Evolutionary conservation across 53 echinoderm and acorn worm species (phyloP).

Genomic region (Pentamera pediparva): DNA sequence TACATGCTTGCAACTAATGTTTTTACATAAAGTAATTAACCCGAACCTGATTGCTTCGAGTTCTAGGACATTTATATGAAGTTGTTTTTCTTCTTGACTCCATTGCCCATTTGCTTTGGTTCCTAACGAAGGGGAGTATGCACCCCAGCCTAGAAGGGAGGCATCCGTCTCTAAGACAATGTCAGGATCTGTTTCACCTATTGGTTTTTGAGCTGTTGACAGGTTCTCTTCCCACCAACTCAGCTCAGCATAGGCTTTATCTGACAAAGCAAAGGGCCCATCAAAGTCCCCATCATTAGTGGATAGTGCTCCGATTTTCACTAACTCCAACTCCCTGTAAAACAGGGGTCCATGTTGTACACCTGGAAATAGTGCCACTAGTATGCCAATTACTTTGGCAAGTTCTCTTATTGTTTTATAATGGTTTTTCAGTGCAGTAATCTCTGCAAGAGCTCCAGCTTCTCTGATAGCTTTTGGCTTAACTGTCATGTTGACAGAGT

Average conservation of each 20-base stretch:
- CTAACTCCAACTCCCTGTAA: constrained; percentile 4
- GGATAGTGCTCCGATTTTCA: neutral
- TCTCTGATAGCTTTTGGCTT: neutral
- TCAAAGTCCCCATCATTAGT: constrained; percentile 3
- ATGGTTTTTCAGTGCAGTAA: neutral
- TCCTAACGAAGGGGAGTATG: neutral
- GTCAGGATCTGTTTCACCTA: neutral
- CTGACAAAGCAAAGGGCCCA: neutral
- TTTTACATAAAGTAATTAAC: neutral
- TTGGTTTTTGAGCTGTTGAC: neutral
- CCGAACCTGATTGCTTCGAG: constrained; percentile 1
- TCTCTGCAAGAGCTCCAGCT: neutral
- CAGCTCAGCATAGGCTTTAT: neutral
- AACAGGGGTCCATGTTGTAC: constrained; percentile 14
- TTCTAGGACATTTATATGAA: constrained; percentile 16
- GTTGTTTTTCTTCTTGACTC: constrained; percentile 9
- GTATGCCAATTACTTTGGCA: neutral
- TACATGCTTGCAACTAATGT: neutral
- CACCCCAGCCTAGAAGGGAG: constrained; percentile 23
- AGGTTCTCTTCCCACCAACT: neutral
- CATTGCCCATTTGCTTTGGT: constrained; percentile 10
- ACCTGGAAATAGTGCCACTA: neutral
- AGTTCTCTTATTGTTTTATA: constrained; percentile 6
- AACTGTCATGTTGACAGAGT: constrained; percentile 23
- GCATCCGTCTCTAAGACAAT: constrained; percentile 11